A percentile compares a stretch with the other conserved stretches of the same genome.
Evolutionary conservation across 1,140 invertebrate genomes (phyloP).

Genomic region (Calliopsis andreniformis): DNA sequence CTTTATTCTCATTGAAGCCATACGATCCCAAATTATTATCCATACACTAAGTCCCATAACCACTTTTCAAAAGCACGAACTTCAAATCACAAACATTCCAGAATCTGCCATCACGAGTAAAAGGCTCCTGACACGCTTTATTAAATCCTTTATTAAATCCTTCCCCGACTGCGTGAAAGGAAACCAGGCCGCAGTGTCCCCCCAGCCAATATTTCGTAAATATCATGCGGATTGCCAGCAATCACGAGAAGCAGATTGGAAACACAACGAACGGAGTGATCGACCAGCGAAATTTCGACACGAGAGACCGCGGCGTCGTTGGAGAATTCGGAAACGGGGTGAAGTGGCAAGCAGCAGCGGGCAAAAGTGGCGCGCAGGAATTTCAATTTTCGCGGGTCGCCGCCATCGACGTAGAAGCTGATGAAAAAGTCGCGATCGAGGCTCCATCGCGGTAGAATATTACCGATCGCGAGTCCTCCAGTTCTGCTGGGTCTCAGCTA

Average conservation of each 20-base stretch:
- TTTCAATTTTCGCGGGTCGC: conserved; percentile 60
- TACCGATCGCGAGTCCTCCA: conserved; percentile 47
- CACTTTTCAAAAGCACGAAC: no score
- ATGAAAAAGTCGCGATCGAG: conserved; percentile 43
- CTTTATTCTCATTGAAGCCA: no score
- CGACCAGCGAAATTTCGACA: conserved; percentile 24
- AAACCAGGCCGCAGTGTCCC: conserved; percentile 31
- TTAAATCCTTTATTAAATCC: conserved; percentile 27
- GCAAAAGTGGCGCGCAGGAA: conserved; percentile 49
- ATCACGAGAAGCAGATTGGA: conserved; percentile 43
- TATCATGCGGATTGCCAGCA: conserved; percentile 30
- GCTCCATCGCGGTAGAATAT: conserved; percentile 55
- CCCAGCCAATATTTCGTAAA: conserved; percentile 39
- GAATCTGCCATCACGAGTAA: not conserved
- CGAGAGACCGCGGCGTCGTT: conserved; percentile 22
- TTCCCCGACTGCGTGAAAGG: conserved; percentile 21
- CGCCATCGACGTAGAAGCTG: conserved; percentile 16
- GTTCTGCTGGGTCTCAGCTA: conserved; percentile 14
- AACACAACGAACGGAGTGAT: not conserved
- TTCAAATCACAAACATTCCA: not conserved
- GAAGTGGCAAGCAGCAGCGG: conserved; percentile 27
- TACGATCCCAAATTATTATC: no score
- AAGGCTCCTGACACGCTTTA: not conserved
- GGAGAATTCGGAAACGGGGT: conserved; percentile 50
- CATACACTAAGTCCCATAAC: no score